Percentiles rank a stretch among this genome's conserved stretches.
These are phyloP conservation scores for Rhingia rostrata DNA, from an alignment of 2,888 invertebrate genomes.

Conservation along the genomic window DNA sequence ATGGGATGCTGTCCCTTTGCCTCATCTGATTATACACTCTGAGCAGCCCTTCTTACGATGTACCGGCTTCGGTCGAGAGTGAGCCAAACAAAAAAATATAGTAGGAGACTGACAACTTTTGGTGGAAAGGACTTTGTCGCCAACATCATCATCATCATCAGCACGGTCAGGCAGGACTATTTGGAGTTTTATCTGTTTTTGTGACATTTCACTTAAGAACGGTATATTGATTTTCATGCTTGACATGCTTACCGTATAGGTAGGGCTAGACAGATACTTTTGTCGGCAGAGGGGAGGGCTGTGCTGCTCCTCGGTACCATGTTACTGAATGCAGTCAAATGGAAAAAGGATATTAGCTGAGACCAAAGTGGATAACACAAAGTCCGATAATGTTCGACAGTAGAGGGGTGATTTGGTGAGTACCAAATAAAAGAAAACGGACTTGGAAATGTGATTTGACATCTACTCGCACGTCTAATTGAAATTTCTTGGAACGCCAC, in stretches of 20 bases:
- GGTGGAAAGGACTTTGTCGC: constrained; percentile 54
- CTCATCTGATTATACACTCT: constrained; percentile 53
- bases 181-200: constrained; percentile 52
- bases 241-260: constrained; percentile 41
- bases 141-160: constrained; percentile 40
- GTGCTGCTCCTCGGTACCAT: background rate
- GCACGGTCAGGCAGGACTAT: constrained; percentile 41
- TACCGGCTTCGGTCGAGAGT: background rate
- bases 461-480: constrained; percentile 36
- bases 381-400: background rate
- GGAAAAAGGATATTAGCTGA: constrained; percentile 70
- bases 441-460: constrained; percentile 63
- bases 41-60: constrained; percentile 2
- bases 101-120: constrained; percentile 40
- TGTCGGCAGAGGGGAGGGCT: background rate
- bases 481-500: constrained; percentile 34
- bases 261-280: constrained; percentile 37
- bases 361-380: background rate
- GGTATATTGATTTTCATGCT: constrained; percentile 72
- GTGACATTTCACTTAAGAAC: constrained; percentile 63
- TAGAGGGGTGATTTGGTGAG: background rate
- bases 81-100: background rate
- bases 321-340: constrained; percentile 58
- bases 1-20: constrained; percentile 45
- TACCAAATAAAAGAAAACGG: constrained; percentile 54